Evolutionary conservation across 1,140 invertebrate species (phyloP), one percentile per base, ranked within the genome.

Genomic region (Lepidotrigona ventralis): DNA sequence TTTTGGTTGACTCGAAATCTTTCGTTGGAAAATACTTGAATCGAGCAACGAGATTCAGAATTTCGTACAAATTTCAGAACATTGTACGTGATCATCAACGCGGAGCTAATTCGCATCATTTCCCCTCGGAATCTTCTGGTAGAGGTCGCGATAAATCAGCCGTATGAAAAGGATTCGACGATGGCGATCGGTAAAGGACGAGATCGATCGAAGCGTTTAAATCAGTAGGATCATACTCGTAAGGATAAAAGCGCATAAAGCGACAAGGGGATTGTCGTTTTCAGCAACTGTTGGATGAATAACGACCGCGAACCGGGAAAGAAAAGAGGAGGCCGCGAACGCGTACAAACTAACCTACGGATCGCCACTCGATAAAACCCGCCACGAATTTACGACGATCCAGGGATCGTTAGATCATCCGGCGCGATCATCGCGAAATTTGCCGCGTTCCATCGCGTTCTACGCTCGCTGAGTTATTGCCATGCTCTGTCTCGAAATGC

Each of bases 301-400:
- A 86, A 86, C 83, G 76, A 86, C 79, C 78, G 87, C 74, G 85
- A 84, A 87, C 75, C 60, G 68, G 79, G 39, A 46, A 58, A 68
- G 83, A 76, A 73, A 82, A 82, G 85, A 64, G 63, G 79, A 66
- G 69, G n/a, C 51, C 33, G 86, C 53, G 46, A 58, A 51, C 5
- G 77, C 70, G 58, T 74, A n/a, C 54, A 33, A 39, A 60, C 77
- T 63, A 53, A 75, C 29, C 53, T 12, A 33, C 53, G 54, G 39
- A 85, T 85, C 64, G 68, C 78, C 66, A 23, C 79, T 63, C 85
- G 79, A 82, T 86, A 68, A 72, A 86, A 86, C 60, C 71, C n/a
- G 54, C 46, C 66, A 64, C 79, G 84, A 51, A 85, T 89, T 89
- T 87, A 90, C 79, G 79, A 78, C 69, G 63, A 54, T 81, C 79